Conservation (phyloP, 2,797 vertebrate genomes). For the Thripadectes ignobilis region DNA sequence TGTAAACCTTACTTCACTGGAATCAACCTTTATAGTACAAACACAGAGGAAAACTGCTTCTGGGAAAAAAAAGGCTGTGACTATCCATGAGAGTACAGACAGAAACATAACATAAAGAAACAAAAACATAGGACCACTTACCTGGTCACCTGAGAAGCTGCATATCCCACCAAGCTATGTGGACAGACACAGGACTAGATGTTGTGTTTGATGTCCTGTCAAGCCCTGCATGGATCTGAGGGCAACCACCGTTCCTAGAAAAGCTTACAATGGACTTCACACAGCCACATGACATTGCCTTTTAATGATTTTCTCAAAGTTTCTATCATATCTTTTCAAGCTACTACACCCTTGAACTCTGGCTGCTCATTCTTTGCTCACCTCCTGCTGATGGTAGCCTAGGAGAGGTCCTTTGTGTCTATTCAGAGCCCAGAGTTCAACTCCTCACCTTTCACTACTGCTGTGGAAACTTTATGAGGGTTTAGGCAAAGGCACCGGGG, state of each 20-base stretch:
- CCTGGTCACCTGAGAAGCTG: background rate
- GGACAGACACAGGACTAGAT: background rate
- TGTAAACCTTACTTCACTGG: background rate
- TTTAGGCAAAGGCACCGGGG: background rate
- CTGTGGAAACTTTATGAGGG: background rate
- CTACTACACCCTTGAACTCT: background rate
- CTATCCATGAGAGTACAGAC: background rate
- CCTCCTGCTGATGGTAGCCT: conserved; percentile 16
- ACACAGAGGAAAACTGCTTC: background rate
- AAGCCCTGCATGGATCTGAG: background rate
- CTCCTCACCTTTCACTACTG: background rate
- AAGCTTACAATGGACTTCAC: background rate
- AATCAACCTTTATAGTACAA: background rate
- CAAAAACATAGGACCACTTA: background rate
- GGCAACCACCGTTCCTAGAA: background rate
- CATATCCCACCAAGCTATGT: background rate
- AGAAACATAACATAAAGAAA: background rate
- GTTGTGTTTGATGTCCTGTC: background rate
- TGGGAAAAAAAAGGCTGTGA: background rate
- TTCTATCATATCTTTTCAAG: background rate
- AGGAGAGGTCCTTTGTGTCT: conserved; percentile 5
- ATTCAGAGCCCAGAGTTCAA: background rate
- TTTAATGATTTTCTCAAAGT: background rate
- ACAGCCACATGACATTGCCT: background rate
- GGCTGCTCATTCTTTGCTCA: background rate